Percentiles rank a stretch among this genome's conserved stretches.
These are phyloP conservation scores for Brachystomella parvula DNA, from an alignment of 1,140 invertebrate genomes.

Conservation along the genomic window DNA sequence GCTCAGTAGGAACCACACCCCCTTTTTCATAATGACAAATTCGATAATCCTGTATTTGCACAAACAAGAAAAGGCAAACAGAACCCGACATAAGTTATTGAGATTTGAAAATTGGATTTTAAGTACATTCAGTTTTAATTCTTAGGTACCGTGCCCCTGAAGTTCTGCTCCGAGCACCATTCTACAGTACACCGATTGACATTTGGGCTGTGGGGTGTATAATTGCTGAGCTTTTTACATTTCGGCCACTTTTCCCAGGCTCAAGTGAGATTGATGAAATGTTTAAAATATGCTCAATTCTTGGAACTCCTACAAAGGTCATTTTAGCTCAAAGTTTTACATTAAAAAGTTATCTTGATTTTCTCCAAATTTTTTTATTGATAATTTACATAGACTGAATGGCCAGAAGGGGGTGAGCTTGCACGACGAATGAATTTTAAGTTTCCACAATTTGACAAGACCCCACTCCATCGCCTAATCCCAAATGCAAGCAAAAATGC, in stretches of 20 bases:
- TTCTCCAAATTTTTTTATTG: conserved; percentile 33
- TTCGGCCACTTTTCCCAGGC: conserved; percentile 92
- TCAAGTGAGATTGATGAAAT: conserved; percentile 97
- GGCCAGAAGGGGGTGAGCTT: conserved; percentile 90
- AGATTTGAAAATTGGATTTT: too few species aligned
- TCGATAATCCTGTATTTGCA: neutral
- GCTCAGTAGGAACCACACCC: neutral
- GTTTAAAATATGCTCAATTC: conserved; percentile 90
- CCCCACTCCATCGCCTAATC: conserved; percentile 70
- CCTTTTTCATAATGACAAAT: neutral
- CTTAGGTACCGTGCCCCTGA: conserved; percentile 83
- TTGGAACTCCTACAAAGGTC: conserved; percentile 89
- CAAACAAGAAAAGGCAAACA: too few species aligned
- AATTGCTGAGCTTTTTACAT: conserved; percentile 96
- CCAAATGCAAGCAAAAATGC: conserved; percentile 75
- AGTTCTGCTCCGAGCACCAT: conserved; percentile 88
- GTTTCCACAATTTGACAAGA: conserved; percentile 78
- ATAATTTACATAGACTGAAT: conserved; percentile 62
- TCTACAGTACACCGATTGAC: conserved; percentile 94
- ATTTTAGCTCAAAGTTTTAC: neutral
- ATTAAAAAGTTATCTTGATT: neutral
- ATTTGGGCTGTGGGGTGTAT: conserved; percentile 91
- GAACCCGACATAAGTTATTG: too few species aligned
- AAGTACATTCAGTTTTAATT: too few species aligned
- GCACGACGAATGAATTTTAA: conserved; percentile 92